Base-by-base conservation (phyloP, 2,888 invertebrate genomes). In the Dioctria rufipes region DNA sequence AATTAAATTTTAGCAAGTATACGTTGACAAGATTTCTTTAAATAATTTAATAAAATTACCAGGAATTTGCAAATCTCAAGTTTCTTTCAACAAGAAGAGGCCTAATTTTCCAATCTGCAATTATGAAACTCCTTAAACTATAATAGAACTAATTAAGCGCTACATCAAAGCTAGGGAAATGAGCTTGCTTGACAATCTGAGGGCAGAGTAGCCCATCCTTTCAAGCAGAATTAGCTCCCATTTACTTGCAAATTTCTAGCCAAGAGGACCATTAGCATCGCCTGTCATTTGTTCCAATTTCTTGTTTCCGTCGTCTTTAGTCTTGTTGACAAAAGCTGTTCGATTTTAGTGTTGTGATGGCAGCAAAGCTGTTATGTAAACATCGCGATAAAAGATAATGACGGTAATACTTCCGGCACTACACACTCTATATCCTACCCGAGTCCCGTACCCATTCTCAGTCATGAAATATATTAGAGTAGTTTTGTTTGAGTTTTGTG, bases 181-280 rank as follows among this genome's bases (percentile, higher is more conserved):
- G 2, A 65, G 1, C 25, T 3, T 5, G 4, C 37, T 65, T 25
- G 25, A 25, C n/a, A 40, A 8, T 65, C 42, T 42, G 65, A 65
- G 42, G 2, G 40, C n/a, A 39, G 39, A 37, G 37, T n/a, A 8
- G 3, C 39, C 13, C 65, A 42, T 65, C 65, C 42, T 42, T 42
- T 13, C 42, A 65, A 65, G 65, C 40, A 65, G 25, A 25, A 25
- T 25, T 2, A 40, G 3, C n/a, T n/a, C 40, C 65, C 42, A 65
- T 65, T 65, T 65, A 65, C 65, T 65, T 65, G 65, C 42, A 65
- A 65, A 65, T 65, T 65, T 65, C 40, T 65, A 9, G 11, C 11
- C 37, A 25, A 25, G 25, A 40, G 65, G n/a, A 5, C 40, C 65
- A 65, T 42, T 65, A 65, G 65, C 65, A 40, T n/a, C 5, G 6